These are phyloP conservation scores for Amyelois transitella DNA, from an alignment of 1,140 invertebrate species.

Conservation along the genomic window DNA sequence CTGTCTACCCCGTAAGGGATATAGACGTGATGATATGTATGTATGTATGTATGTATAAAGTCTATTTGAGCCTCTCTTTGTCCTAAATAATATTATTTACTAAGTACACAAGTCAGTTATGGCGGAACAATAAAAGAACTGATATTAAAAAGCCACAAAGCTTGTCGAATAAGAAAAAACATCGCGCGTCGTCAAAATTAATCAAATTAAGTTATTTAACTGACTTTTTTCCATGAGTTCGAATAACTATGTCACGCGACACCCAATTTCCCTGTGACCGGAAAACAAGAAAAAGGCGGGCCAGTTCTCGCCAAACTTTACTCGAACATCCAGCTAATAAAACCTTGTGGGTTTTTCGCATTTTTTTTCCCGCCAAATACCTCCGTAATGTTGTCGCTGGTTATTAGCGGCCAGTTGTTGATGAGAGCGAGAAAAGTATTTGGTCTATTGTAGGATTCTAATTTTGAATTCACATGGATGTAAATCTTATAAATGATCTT, in stretches of 20 bases:
- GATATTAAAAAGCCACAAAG: too few relatives aligned
- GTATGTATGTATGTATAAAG: too few relatives aligned
- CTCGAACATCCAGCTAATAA: background rate
- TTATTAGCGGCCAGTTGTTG: background rate
- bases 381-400: background rate
- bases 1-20: too few relatives aligned
- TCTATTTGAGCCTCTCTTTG: too few relatives aligned
- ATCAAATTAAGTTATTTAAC: background rate
- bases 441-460: background rate
- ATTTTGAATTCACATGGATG: too few relatives aligned
- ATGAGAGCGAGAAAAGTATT: background rate
- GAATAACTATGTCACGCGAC: background rate
- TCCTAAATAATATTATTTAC: too few relatives aligned
- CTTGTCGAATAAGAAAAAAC: background rate
- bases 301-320: background rate
- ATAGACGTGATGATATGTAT: too few relatives aligned
- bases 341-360: background rate
- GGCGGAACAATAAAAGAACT: too few relatives aligned
- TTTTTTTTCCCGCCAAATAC: background rate
- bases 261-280: background rate
- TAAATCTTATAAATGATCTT: too few relatives aligned
- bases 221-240: background rate
- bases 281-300: slow-evolving; percentile 14
- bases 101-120: too few relatives aligned
- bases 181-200: background rate